Evolutionary conservation across 2,113 vertebrate species (phyloP).

Genomic region (Mobula hypostoma): DNA sequence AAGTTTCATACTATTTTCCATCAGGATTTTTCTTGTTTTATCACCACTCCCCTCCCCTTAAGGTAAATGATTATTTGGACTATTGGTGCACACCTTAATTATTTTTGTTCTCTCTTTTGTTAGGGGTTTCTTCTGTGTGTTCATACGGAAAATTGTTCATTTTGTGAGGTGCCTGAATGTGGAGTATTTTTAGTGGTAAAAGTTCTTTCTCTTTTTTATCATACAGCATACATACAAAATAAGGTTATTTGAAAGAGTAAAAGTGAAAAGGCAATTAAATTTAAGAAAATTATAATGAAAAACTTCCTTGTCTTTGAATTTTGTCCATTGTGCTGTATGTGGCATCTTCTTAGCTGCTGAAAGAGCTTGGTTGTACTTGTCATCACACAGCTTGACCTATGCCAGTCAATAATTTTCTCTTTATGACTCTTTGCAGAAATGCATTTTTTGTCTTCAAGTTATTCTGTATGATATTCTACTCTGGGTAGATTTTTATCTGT

Average conservation of each 20-base stretch:
- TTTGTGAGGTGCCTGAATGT: background rate
- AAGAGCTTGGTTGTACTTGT: background rate
- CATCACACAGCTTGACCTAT: background rate
- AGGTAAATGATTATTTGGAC: background rate
- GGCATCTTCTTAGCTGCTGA: background rate
- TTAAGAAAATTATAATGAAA: background rate
- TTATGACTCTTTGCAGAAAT: background rate
- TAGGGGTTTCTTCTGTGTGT: background rate
- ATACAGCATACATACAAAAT: background rate
- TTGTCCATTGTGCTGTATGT: background rate
- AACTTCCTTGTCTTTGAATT: background rate
- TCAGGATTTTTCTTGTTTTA: background rate
- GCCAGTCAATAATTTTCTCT: background rate
- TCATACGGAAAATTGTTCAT: background rate
- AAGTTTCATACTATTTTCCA: background rate
- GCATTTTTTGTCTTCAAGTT: background rate
- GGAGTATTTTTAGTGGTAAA: background rate
- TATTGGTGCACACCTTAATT: background rate
- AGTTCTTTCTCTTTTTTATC: background rate
- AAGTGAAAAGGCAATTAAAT: background rate
- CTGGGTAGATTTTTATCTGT: constrained; percentile 22
- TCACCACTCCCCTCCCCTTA: background rate
- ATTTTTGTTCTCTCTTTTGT: background rate
- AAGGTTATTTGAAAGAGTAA: background rate
- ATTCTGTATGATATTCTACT: background rate